phyloP scores from a whole-genome alignment of 2,797 vertebrate species.

The Octomys mimax region DNA sequence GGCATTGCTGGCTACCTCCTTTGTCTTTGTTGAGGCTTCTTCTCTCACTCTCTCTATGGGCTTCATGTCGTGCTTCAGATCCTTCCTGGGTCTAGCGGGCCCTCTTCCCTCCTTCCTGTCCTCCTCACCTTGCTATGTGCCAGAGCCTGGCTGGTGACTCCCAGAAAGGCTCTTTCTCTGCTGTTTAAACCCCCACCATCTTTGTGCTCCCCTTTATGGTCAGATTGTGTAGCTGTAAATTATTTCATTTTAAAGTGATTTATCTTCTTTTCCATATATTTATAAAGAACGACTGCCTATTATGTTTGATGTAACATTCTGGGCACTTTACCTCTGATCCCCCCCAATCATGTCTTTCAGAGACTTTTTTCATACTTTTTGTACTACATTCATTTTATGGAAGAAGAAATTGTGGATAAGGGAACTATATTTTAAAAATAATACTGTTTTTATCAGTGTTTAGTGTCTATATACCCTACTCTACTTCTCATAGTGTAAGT shows the following conservation, averaged over 20 bases:
- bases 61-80: no score
- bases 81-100: no score
- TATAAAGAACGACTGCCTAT: not conserved
- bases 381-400: not conserved
- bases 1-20: no score
- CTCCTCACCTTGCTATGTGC: no score
- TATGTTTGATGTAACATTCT: not conserved
- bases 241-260: not conserved
- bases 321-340: not conserved
- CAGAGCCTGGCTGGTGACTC: no score
- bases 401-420: not conserved
- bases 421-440: constrained; percentile 8
- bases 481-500: not conserved
- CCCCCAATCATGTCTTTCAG: not conserved
- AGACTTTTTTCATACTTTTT: not conserved
- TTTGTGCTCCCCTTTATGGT: not conserved
- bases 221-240: not conserved
- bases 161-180: no score
- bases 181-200: no score
- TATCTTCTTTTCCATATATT: constrained; percentile 1
- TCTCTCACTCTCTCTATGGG: no score
- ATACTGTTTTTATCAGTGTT: not conserved
- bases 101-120: no score
- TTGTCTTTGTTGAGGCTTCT: no score
- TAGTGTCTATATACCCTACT: not conserved